Base-by-base conservation (phyloP, 2,797 vertebrate species). In the Siniperca obscura region DNA sequence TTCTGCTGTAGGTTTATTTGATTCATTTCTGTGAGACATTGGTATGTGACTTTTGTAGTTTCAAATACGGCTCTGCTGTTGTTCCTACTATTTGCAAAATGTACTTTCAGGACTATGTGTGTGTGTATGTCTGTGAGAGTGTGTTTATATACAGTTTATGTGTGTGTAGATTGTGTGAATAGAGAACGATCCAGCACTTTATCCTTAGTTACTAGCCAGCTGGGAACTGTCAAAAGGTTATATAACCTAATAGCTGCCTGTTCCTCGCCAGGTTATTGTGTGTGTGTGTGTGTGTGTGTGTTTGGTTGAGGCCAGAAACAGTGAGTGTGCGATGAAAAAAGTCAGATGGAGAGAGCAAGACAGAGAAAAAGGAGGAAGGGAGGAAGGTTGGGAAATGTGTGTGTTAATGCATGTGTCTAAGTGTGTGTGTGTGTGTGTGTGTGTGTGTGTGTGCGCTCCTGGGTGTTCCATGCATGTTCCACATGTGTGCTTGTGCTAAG, bases 141-240 rank as follows among this genome's bases (percentile, higher is more conserved):
- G n/a, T 67, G 40, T 57, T 7, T 74, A 17, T 40, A 42, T 65
- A 55, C 48, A 52, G 48, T 52, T 52, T 52, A 9, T 14, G 36
- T 65, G 53, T 81, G 69, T 84, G 60, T 67, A 7, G 21, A 3
- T 21, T 70, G 80, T 57, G 60, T 48, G 65, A 27, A 30, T 10
- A 50, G 52, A 80, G 81, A 83, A 57, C 9, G 77, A 66, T 83
- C 76, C 82, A 84, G 80, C 40, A 75, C 76, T 89, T 76, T 16
- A 68, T 70, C 64, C 56, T 30, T 3, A 21, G 55, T 87, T 82
- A 92, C 76, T 69, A 66, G 78, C 87, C 93, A 92, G 86, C 90
- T 92, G 93, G 92, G 87, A 90, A 66, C 91, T 77, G 84, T 91
- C 89, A 87, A 84, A 83, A 87, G 73, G 83, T 92, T 93, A 92